phyloP scores from a whole-genome alignment of 2,113 vertebrate genomes.

The Chascanopsetta lugubris region DNA sequence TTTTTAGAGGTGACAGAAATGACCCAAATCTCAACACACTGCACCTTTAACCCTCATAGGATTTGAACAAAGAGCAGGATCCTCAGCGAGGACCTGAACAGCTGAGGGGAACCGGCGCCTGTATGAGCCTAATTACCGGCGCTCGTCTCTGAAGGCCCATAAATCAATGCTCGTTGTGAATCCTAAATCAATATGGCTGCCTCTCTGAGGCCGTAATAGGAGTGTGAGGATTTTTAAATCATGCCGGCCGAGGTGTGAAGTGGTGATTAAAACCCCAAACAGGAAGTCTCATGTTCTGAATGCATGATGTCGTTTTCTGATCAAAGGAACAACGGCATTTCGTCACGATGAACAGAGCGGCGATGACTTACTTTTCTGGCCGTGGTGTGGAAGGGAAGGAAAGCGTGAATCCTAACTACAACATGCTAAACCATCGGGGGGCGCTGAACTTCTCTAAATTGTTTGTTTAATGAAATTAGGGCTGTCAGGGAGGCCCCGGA shows the following conservation, averaged over 20 bases:
- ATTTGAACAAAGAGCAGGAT: conserved; percentile 19
- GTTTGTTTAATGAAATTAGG: conserved; percentile 79
- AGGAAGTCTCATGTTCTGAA: background rate
- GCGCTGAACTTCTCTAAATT: conserved; percentile 73
- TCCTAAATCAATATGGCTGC: conserved; percentile 61
- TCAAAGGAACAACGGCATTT: background rate
- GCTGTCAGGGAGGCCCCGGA: conserved; percentile 49
- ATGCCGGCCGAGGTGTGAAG: conserved; percentile 22
- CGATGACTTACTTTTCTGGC: too few species aligned
- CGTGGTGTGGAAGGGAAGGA: conserved; percentile 35
- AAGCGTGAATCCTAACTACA: conserved; percentile 23
- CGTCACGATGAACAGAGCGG: conserved; percentile 27
- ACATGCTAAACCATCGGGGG: conserved; percentile 31
- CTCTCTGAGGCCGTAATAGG: conserved; percentile 54
- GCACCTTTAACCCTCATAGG: too few species aligned
- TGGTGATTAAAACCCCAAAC: conserved; percentile 16
- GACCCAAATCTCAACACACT: too few species aligned
- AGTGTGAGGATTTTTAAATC: conserved; percentile 31
- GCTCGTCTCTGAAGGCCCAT: conserved; percentile 45
- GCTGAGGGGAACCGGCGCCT: conserved; percentile 26
- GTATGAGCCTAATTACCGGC: conserved; percentile 63
- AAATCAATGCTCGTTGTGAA: conserved; percentile 59
- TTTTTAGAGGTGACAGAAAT: too few species aligned
- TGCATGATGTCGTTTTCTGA: background rate
- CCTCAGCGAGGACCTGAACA: conserved; percentile 15